phyloP scores from a whole-genome alignment of 2,888 invertebrate genomes.

The Pseudoips prasinana region DNA sequence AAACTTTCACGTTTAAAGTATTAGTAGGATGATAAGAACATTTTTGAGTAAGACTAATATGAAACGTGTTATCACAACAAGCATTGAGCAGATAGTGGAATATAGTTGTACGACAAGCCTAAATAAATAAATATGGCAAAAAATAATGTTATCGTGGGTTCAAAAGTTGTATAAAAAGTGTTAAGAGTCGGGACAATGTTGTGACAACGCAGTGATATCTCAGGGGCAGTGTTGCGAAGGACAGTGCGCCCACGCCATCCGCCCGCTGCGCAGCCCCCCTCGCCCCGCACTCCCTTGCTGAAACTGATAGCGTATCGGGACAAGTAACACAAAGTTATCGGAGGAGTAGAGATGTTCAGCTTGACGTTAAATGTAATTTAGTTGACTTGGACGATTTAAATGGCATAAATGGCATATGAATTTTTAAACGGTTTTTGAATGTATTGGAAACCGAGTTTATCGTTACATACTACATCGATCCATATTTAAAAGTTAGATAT shows the following conservation, averaged over 20 bases:
- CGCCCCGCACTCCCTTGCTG: constrained; percentile 32
- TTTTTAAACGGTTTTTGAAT: no score
- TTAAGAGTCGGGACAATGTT: constrained; percentile 41
- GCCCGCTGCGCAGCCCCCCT: constrained; percentile 28
- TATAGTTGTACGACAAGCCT: not conserved
- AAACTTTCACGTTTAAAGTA: no score
- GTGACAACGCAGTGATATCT: constrained; percentile 48
- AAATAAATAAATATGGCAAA: constrained; percentile 17
- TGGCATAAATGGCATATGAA: no score
- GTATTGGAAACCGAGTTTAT: no score
- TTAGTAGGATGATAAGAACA: no score
- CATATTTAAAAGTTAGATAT: no score
- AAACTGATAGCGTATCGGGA: constrained; percentile 57
- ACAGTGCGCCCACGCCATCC: constrained; percentile 71
- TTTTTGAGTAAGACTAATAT: no score
- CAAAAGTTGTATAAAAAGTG: constrained; percentile 21
- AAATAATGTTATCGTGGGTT: constrained; percentile 26
- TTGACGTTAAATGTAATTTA: no score
- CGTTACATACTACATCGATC: no score
- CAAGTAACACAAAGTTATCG: constrained; percentile 33
- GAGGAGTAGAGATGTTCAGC: not conserved
- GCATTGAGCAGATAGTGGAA: no score
- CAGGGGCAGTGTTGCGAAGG: constrained; percentile 69
- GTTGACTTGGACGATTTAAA: not conserved
- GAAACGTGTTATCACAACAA: no score